Evolutionary conservation across 2,797 vertebrate species (phyloP), one percentile per base, ranked within the genome.

Genomic region (Phylloscopus collybita): DNA sequence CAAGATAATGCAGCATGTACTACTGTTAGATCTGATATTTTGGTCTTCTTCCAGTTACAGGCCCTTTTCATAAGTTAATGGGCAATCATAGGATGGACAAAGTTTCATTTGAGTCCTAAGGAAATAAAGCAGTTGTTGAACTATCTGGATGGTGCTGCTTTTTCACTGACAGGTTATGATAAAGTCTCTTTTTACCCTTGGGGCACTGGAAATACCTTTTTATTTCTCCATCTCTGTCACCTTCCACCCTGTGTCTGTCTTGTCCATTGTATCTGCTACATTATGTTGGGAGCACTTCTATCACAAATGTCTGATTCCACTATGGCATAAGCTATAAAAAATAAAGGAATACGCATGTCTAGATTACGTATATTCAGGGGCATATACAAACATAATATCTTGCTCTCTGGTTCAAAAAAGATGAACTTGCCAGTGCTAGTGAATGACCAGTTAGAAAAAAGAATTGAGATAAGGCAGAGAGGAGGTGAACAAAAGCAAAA

Each of bases 61-160:
- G 29, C 34, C 47, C 71, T 78, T 86, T 90, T 90, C 93, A 80
- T 90, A 92, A 96, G 90, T 97, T 96, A 94, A 96, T 93, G 92
- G 97, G 94, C 96, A 97, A 95, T 85, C 96, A 96, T 78, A 80
- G 92, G 88, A 94, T 40, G 92, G 59, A 38, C 92, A 91, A 96
- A 96, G 92, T 91, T 94, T 88, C 90, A 83, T 92, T 29, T 69
- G 49, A 86, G 40, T 95, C 45, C 54, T 88, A 80, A 79, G 42
- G 11, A 29, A 30, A 57, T 47, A 94, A 59, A 72, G 47, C 25
- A 74, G 15, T 86, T 67, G 36, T 34, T 65, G 40, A 87, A 61
- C 42, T 86, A 49, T 80, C 54, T 90, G 71, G 34, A 67, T 78
- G 70, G 36, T 65, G 61, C 79, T 71, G 32, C 26, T 82, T 11